phyloP scores from a whole-genome alignment of 2,797 vertebrate species.

The Graptemys geographica region DNA sequence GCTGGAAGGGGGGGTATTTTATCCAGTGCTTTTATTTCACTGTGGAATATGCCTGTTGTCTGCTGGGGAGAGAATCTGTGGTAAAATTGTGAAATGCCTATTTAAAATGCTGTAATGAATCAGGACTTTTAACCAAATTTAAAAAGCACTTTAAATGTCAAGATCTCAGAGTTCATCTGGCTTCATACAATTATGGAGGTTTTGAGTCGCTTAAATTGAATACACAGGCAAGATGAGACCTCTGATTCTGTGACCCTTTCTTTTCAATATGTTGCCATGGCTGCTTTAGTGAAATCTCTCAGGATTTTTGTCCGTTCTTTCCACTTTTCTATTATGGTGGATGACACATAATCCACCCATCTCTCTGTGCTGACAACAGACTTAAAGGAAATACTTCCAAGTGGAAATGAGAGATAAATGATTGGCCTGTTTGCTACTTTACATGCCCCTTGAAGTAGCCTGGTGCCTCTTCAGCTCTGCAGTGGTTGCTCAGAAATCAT shows the following conservation, averaged over 20 bases:
- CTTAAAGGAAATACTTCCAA: conserved; percentile 27
- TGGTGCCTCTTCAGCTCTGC: conserved; percentile 46
- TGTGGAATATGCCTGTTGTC: background rate
- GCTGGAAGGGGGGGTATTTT: accelerated
- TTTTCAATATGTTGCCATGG: background rate
- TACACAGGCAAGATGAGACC: conserved; percentile 71
- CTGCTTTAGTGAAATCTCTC: conserved; percentile 26
- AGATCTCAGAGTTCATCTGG: conserved; percentile 82
- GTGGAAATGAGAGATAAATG: conserved; percentile 45
- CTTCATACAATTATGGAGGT: conserved; percentile 79
- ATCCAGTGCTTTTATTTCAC: background rate
- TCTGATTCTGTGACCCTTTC: conserved; percentile 42
- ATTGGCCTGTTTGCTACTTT: conserved; percentile 26
- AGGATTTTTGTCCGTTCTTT: conserved; percentile 41
- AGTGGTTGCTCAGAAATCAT: conserved; percentile 41
- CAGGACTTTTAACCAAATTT: conserved; percentile 55
- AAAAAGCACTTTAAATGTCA: conserved; percentile 75
- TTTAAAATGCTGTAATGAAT: conserved; percentile 56
- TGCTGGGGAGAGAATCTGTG: conserved; percentile 12
- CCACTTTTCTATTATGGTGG: conserved; percentile 20
- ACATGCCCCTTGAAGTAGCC: conserved; percentile 41
- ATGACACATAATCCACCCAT: background rate
- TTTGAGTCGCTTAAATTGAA: conserved; percentile 80
- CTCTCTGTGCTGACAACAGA: conserved; percentile 23
- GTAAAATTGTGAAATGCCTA: conserved; percentile 33